Conservation (phyloP, 2,113 vertebrate genomes). For the Oreochromis spilurus region DNA sequence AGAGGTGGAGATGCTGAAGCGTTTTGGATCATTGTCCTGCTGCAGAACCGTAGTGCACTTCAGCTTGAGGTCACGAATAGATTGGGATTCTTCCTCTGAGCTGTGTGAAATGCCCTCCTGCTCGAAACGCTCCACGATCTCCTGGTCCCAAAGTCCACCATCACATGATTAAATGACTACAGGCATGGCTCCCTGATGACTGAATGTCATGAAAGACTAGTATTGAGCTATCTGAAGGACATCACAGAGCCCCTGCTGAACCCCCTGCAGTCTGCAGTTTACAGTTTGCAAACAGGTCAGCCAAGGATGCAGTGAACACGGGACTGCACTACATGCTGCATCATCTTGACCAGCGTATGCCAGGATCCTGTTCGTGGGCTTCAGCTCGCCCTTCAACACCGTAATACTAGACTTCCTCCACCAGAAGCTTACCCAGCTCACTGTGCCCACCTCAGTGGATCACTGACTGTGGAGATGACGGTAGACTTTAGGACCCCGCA, state of each 20-base stretch:
- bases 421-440: background rate
- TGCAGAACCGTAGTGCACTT: background rate
- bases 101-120: background rate
- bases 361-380: background rate
- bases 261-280: background rate
- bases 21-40: background rate
- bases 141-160: background rate
- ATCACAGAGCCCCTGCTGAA: background rate
- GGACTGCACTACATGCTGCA: background rate
- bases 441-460: background rate
- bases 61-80: background rate
- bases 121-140: background rate
- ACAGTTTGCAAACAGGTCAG: background rate
- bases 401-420: background rate
- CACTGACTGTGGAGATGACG: background rate
- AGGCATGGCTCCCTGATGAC: background rate
- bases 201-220: background rate
- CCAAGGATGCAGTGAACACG: background rate
- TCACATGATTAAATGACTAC: background rate
- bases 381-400: background rate
- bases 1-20: background rate
- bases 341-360: background rate
- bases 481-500: background rate
- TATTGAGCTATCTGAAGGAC: background rate
- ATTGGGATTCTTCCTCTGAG: rapidly evolving